A percentile compares a stretch with the other conserved stretches of the same genome.
phyloP scores from a whole-genome alignment of 1,140 invertebrate species.

The Bombus sibiricus region DNA sequence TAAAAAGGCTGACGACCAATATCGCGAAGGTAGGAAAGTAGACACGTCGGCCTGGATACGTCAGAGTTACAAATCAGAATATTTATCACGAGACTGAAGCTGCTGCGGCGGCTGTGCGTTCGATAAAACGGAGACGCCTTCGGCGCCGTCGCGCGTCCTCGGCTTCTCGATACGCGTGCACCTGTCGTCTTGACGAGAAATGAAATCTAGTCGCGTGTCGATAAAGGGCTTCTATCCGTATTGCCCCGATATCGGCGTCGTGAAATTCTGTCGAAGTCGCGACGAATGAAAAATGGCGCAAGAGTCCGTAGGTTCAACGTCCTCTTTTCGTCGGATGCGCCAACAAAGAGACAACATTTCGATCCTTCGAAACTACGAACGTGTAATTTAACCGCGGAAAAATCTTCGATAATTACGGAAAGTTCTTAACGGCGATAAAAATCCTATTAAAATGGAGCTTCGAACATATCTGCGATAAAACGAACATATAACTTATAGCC shows the following conservation, averaged over 20 bases:
- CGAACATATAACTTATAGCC: background rate
- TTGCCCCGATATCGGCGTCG: conserved; percentile 12
- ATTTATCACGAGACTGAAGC: conserved; percentile 64
- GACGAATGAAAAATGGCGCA: background rate
- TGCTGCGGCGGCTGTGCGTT: conserved; percentile 62
- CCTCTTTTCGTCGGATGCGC: background rate
- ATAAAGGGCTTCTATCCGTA: conserved; percentile 46
- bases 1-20: conserved; percentile 16
- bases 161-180: conserved; percentile 47
- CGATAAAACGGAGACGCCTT: conserved; percentile 73
- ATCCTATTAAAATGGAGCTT: background rate
- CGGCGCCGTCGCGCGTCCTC: conserved; percentile 70
- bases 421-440: no score
- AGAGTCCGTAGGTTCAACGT: background rate
- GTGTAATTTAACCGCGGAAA: background rate
- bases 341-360: no score
- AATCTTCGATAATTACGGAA: background rate
- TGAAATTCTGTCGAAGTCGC: background rate
- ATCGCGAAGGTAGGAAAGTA: background rate
- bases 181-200: conserved; percentile 57
- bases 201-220: conserved; percentile 56
- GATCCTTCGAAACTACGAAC: background rate
- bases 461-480: background rate
- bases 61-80: conserved; percentile 67
- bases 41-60: conserved; percentile 39